A percentile compares a stretch with the other conserved stretches of the same genome.
phyloP scores from a whole-genome alignment of 30 jellyfish, hydroid and myxozoan genomes.

The Cassiopea xamachana region DNA sequence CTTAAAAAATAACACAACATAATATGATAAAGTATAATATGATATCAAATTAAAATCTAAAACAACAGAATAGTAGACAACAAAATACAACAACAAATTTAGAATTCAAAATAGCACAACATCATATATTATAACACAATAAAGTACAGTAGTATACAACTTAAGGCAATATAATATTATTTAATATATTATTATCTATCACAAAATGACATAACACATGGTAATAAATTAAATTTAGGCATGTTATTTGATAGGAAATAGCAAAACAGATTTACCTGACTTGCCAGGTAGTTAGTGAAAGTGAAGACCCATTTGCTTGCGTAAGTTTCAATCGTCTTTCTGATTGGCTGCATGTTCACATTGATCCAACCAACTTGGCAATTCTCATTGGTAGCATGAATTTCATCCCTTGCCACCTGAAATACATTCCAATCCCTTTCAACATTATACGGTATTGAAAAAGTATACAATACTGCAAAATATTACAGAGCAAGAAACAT shows the following conservation, averaged over 20 bases:
- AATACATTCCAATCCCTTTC: neutral
- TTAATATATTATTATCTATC: too few species aligned
- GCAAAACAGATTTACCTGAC: conserved; percentile 56
- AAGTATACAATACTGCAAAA: too few species aligned
- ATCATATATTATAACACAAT: too few species aligned
- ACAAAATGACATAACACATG: too few species aligned
- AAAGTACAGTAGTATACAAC: too few species aligned
- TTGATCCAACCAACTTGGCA: conserved; percentile 75
- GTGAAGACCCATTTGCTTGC: conserved; percentile 92
- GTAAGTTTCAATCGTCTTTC: conserved; percentile 80
- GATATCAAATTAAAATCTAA: neutral
- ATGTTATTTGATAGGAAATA: too few species aligned
- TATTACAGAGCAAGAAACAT: too few species aligned
- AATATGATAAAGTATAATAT: neutral
- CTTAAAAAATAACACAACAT: neutral
- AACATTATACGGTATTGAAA: neutral
- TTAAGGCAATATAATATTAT: too few species aligned
- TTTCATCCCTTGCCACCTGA: conserved; percentile 81
- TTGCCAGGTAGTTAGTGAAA: conserved; percentile 78
- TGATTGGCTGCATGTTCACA: conserved; percentile 86
- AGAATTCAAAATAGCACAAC: too few species aligned
- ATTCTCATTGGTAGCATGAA: conserved; percentile 41
- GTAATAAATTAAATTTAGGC: too few species aligned
- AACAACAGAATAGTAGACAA: neutral
- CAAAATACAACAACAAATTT: too few species aligned